phyloP scores from a whole-genome alignment of 1,140 invertebrate genomes.

The Littorina saxatilis region DNA sequence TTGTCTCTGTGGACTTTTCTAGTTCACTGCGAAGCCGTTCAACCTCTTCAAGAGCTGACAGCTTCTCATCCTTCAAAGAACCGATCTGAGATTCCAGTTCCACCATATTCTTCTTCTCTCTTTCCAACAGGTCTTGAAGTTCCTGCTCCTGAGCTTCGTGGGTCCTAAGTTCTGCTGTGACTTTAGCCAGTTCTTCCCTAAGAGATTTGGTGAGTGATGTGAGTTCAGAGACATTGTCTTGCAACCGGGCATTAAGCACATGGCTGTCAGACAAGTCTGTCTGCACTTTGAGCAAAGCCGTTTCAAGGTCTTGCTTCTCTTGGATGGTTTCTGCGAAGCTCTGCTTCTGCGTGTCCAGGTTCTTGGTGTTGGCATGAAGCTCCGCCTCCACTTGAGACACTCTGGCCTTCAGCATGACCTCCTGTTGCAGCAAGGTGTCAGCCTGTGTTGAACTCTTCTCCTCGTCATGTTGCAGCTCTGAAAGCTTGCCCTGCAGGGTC shows the following conservation, averaged over 20 bases:
- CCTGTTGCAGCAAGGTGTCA: conserved; percentile 16
- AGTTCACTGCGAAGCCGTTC: not conserved
- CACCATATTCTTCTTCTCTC: conserved; percentile 41
- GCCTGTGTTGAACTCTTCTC: not conserved
- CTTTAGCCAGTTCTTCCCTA: not conserved
- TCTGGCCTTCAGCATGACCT: conserved; percentile 25
- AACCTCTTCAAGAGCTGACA: not conserved
- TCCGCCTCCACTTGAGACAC: conserved; percentile 19
- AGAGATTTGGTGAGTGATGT: not conserved
- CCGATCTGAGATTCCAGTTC: conserved; percentile 44
- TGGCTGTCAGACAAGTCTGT: conserved; percentile 5
- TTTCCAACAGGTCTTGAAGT: conserved; percentile 14
- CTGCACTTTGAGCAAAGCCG: not conserved
- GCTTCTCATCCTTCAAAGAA: conserved; percentile 31
- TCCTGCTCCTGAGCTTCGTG: conserved; percentile 34
- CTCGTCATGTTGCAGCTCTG: not conserved
- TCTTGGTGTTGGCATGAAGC: not conserved
- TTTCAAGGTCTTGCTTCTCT: conserved; percentile 7
- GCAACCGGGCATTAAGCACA: not conserved
- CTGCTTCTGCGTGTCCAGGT: not conserved
- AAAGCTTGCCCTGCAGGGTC: not conserved
- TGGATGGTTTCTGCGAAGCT: not conserved
- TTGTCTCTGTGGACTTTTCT: not conserved
- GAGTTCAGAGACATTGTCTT: not conserved
- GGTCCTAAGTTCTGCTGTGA: conserved; percentile 35